These are phyloP conservation scores for Columbina picui DNA, from an alignment of 2,113 vertebrate species.

Conservation along the genomic window DNA sequence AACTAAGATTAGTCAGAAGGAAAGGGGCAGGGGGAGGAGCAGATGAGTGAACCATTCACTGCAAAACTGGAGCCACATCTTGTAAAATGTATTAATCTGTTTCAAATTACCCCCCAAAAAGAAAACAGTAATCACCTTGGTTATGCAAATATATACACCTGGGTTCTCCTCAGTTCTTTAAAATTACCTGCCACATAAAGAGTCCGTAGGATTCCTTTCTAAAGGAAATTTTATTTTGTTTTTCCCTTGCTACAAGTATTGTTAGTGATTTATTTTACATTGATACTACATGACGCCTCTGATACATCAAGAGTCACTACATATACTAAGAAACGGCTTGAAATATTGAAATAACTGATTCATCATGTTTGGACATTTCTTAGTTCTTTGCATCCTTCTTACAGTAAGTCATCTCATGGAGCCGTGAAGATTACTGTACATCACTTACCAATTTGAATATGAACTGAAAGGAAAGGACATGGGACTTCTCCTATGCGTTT, in stretches of 20 bases:
- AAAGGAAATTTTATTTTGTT: neutral
- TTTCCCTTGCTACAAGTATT: neutral
- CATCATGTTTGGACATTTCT: neutral
- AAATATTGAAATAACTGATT: neutral
- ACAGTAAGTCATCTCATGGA: neutral
- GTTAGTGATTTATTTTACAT: neutral
- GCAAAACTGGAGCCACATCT: neutral
- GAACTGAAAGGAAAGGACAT: conserved; percentile 65
- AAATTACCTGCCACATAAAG: neutral
- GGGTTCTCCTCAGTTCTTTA: neutral
- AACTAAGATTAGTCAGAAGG: neutral
- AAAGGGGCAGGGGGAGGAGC: neutral
- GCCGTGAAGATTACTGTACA: conserved; percentile 12
- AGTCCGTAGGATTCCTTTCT: neutral
- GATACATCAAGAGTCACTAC: neutral
- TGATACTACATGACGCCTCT: accelerated
- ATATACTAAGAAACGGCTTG: neutral
- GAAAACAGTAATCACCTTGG: neutral
- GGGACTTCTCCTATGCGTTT: conserved; percentile 56
- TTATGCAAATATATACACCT: neutral
- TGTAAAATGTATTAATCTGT: neutral
- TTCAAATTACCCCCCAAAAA: neutral
- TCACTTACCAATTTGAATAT: conserved; percentile 52
- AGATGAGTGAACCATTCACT: neutral
- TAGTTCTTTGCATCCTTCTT: conserved; percentile 19